Evolutionary conservation across 2,888 invertebrate species (phyloP).

Genomic region (Salpingus planirostris): DNA sequence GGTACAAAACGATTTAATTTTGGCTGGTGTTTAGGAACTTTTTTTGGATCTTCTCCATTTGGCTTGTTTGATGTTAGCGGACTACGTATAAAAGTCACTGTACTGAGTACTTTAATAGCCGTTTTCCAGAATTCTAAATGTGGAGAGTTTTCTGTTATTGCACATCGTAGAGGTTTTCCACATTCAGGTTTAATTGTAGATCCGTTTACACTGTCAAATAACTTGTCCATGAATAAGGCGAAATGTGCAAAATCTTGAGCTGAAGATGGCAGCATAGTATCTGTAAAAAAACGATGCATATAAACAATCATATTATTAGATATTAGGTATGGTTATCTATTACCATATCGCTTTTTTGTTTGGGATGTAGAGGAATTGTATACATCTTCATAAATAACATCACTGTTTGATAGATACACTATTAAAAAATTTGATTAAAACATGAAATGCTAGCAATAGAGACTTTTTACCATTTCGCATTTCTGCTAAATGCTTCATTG

Average conservation of each 20-base stretch:
- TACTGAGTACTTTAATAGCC: conserved; percentile 4
- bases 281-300: no score
- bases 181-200: conserved; percentile 1
- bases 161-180: conserved; percentile 6
- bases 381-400: background rate
- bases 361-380: background rate
- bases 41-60: background rate
- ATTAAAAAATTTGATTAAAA: no score
- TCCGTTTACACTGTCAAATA: conserved; percentile 15
- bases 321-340: no score
- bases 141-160: background rate
- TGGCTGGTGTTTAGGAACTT: no score
- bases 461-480: no score
- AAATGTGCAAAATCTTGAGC: conserved; percentile 9
- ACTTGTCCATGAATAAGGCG: conserved; percentile 10
- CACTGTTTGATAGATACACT: background rate
- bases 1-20: no score
- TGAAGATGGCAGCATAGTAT: background rate
- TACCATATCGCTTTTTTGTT: no score
- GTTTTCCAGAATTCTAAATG: conserved; percentile 6
- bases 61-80: no score
- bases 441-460: background rate
- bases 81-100: background rate
- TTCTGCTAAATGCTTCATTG: no score
- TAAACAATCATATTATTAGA: no score